phyloP scores from a whole-genome alignment of 2,113 vertebrate species.

The Zapornia atra region DNA sequence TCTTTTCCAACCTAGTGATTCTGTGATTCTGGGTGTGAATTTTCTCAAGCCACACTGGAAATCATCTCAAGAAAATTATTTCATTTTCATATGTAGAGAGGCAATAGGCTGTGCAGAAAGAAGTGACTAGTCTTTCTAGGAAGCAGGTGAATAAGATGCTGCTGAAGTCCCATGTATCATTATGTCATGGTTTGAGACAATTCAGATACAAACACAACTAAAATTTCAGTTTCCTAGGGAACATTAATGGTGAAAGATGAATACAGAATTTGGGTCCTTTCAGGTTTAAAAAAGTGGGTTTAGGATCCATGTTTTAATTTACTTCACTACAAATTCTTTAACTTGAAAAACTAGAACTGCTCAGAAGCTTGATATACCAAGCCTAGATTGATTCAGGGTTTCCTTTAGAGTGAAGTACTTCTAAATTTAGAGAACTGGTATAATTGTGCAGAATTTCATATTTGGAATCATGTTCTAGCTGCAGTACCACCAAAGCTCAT shows the following conservation, averaged over 20 bases:
- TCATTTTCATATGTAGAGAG: not conserved
- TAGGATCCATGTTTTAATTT: not conserved
- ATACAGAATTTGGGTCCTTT: not conserved
- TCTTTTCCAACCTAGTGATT: no score
- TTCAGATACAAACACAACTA: not conserved
- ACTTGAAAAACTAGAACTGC: not conserved
- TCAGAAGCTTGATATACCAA: not conserved
- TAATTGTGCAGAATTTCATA: not conserved
- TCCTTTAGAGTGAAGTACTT: not conserved
- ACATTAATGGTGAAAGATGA: not conserved
- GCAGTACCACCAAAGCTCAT: not conserved
- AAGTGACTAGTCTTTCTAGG: not conserved
- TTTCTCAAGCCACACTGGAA: not conserved
- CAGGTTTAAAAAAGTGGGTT: not conserved
- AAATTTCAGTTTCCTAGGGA: not conserved
- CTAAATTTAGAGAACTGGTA: not conserved
- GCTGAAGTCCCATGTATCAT: not conserved
- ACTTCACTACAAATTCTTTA: not conserved
- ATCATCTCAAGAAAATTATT: not conserved
- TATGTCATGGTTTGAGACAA: not conserved
- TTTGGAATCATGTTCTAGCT: not conserved
- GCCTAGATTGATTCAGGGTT: not conserved
- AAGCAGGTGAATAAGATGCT: not conserved
- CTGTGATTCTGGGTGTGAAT: not conserved
- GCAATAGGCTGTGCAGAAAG: not conserved